A percentile compares a stretch with the other conserved stretches of the same genome.
Conservation (phyloP, 2,797 vertebrate genomes). For the Sarcoramphus papa region DNA sequence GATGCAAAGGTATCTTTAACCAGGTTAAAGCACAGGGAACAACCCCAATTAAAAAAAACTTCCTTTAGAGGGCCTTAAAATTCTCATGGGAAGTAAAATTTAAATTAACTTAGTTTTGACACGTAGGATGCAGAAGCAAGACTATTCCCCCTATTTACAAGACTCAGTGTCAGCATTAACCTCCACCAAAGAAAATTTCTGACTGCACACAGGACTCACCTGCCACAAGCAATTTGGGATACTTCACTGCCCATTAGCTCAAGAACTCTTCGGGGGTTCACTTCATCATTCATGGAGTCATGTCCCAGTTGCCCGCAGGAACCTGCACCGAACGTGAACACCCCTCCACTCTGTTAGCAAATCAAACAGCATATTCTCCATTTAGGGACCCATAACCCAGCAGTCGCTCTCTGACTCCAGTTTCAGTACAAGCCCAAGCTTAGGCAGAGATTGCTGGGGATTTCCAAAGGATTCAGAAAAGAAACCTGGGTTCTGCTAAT, state of each 20-base stretch:
- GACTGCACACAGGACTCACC: constrained; percentile 63
- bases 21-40: neutral
- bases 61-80: neutral
- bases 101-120: neutral
- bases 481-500: neutral
- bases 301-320: constrained; percentile 88
- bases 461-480: neutral
- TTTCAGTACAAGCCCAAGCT: neutral
- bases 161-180: neutral
- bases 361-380: constrained; percentile 50
- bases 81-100: neutral
- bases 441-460: neutral
- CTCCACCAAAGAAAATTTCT: neutral
- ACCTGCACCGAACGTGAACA: constrained; percentile 90
- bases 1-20: neutral
- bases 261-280: constrained; percentile 86
- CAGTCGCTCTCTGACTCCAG: neutral
- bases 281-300: constrained; percentile 85
- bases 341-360: constrained; percentile 83
- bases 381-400: constrained; percentile 35
- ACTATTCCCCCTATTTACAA: neutral
- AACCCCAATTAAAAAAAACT: neutral
- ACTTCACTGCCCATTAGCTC: constrained; percentile 93
- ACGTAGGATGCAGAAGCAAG: neutral
- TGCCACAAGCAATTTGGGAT: constrained; percentile 90